Base-by-base conservation (phyloP, 2,888 invertebrate species). In the Sarcophaga subvicina region DNA sequence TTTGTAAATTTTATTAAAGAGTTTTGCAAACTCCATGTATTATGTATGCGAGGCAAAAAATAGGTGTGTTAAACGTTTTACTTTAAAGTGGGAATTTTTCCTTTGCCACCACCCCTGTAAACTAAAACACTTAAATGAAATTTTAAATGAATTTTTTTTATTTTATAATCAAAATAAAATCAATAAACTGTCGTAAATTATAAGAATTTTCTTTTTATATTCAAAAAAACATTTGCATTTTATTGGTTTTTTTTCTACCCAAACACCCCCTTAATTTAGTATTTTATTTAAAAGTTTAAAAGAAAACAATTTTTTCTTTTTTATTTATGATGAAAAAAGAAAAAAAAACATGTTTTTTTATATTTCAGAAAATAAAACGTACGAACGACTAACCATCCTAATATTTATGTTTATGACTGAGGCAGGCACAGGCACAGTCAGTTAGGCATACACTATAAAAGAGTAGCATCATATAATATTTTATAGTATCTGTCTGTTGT, bases 21-120 rank as follows among this genome's bases (percentile, higher is more conserved):
- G 4, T 27, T 27, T 27, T 27, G 27, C 27, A 27, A 27, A 27
- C 0, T 4, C 25, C 25, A 25, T 2, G 3, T 25, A 49, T 5
- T 22, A 5, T 49, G 4, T 49, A 49, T 12, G 3, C 2, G 3
- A 5, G 49, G 14, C 12, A 49, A 49, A 60, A 72, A 72, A 72
- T 37, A 8, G 72, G 72, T 72, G 72, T 62, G 72, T 62, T 60
- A 62, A 72, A 60, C 45, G 12, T 62, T 71, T 67, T 27, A 27
- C n/a, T 20, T 62, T 20, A 20, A 47, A 67, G 45, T 67, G 45
- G n/a, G 6, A 10, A 10, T n/a, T n/a, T 17, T 20, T 62, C 6
- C 22, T 22, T 14, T 17, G 17, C 54, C 54, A 49, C 10, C 11
- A 49, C 54, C 54, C 54, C 54, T 4, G 12, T 17, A 14, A 54